Conservation (phyloP, 2,113 vertebrate species). For the Salminus brasiliensis region DNA sequence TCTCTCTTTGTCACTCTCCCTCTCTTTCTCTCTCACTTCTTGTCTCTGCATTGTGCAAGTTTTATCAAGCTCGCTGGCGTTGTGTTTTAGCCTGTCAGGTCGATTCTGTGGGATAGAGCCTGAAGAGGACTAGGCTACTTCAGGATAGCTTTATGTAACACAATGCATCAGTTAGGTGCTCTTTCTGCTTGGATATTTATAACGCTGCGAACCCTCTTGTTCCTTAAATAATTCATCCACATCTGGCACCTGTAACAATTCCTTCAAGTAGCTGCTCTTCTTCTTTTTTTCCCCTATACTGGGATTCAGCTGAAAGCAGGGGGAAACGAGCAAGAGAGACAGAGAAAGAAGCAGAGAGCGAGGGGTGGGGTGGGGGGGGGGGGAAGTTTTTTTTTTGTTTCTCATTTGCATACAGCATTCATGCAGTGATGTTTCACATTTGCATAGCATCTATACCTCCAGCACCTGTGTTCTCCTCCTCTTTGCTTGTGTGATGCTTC, state of each 20-base stretch:
- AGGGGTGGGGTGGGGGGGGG: neutral
- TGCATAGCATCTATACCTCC: conserved; percentile 1
- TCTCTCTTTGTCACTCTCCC: neutral
- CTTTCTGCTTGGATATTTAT: conserved; percentile 56
- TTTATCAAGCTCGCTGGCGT: conserved; percentile 3
- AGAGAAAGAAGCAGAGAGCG: neutral
- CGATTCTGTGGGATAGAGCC: conserved; percentile 39
- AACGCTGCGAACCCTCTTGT: conserved; percentile 53
- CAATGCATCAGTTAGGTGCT: conserved; percentile 48
- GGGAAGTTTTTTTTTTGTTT: neutral
- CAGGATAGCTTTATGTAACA: conserved; percentile 50
- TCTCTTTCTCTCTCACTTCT: conserved; percentile 20
- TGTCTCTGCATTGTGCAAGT: neutral
- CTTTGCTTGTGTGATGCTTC: neutral
- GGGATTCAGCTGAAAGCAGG: neutral
- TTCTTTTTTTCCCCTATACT: neutral
- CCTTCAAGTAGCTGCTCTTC: conserved; percentile 34
- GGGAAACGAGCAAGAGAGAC: neutral
- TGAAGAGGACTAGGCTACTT: conserved; percentile 38
- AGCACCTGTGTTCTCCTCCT: neutral
- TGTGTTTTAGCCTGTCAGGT: conserved; percentile 46
- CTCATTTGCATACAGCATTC: neutral
- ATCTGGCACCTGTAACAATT: conserved; percentile 50
- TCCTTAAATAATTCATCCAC: conserved; percentile 58
- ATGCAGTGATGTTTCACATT: neutral